phyloP scores from a whole-genome alignment of 2,888 invertebrate genomes.

The Tachina lurida region DNA sequence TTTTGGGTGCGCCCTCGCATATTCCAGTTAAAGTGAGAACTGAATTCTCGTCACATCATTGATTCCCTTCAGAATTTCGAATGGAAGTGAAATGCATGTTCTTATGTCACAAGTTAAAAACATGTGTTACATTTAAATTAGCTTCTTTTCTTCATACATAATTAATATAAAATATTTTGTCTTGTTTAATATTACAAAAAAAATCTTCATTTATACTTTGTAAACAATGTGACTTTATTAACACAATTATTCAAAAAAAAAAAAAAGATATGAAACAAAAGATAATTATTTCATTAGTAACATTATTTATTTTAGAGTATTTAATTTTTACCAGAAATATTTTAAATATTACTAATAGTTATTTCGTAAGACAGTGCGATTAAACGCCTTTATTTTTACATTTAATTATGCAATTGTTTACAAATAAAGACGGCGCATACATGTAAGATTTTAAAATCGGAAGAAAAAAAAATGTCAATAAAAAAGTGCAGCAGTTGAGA shows the following conservation, averaged over 20 bases:
- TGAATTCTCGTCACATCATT: no score
- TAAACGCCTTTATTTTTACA: constrained; percentile 18
- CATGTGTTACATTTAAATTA: neutral
- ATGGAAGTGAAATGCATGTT: no score
- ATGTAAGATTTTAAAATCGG: neutral
- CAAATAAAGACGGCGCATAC: neutral
- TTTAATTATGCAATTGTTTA: constrained; percentile 44
- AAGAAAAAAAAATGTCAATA: neutral
- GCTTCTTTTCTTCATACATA: neutral
- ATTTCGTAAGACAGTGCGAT: constrained; percentile 12
- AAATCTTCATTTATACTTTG: constrained; percentile 12
- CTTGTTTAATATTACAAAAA: constrained; percentile 12
- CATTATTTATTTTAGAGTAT: constrained; percentile 27
- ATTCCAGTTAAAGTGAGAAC: no score
- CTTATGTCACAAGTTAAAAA: neutral
- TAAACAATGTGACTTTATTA: constrained; percentile 25
- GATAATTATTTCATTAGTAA: constrained; percentile 42
- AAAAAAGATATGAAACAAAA: neutral
- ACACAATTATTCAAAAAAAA: constrained; percentile 19
- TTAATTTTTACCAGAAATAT: constrained; percentile 11
- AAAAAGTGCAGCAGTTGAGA: constrained; percentile 2
- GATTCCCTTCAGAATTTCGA: no score
- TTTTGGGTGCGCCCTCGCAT: no score
- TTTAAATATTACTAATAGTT: constrained; percentile 29
- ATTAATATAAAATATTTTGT: neutral